Evolutionary conservation across 2,888 invertebrate species (phyloP).

Genomic region (Xanthorhoe designata): DNA sequence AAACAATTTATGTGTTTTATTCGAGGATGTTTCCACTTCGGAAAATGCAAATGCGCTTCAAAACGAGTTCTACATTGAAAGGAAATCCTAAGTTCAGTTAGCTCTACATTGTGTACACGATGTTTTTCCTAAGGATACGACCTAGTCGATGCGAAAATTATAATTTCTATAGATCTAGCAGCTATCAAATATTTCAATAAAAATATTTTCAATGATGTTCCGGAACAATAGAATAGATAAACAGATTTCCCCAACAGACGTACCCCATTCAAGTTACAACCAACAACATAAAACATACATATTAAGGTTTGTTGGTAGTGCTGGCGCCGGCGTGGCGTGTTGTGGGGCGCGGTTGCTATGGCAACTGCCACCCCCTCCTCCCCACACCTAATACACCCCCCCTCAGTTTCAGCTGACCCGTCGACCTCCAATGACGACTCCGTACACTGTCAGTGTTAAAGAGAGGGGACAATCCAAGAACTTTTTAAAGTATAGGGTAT

Average conservation of each 20-base stretch:
- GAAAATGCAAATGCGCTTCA: too few species aligned
- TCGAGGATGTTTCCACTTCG: too few species aligned
- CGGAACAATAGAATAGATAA: conserved; percentile 18
- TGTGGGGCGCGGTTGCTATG: conserved; percentile 79
- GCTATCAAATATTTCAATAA: background rate
- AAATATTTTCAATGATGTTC: conserved; percentile 1
- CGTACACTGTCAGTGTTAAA: conserved; percentile 70
- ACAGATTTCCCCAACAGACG: conserved; percentile 41
- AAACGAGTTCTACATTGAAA: too few species aligned
- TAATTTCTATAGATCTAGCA: background rate
- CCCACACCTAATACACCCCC: conserved; percentile 45
- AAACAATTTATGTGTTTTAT: too few species aligned
- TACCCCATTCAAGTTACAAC: conserved; percentile 61
- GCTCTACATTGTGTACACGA: too few species aligned
- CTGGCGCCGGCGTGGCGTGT: conserved; percentile 82
- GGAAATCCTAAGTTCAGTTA: too few species aligned
- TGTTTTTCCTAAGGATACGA: too few species aligned
- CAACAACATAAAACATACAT: conserved; percentile 76
- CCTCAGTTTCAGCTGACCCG: conserved; percentile 75
- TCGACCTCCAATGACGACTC: conserved; percentile 78
- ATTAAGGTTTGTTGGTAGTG: conserved; percentile 62
- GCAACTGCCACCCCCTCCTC: conserved; percentile 54
- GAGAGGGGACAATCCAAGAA: conserved; percentile 37
- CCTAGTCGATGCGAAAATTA: too few species aligned
- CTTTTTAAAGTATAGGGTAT: background rate